Percentiles rank a stretch among this genome's conserved stretches.
Conservation (phyloP, 1,140 invertebrate species). For the Heliothis virescens region DNA sequence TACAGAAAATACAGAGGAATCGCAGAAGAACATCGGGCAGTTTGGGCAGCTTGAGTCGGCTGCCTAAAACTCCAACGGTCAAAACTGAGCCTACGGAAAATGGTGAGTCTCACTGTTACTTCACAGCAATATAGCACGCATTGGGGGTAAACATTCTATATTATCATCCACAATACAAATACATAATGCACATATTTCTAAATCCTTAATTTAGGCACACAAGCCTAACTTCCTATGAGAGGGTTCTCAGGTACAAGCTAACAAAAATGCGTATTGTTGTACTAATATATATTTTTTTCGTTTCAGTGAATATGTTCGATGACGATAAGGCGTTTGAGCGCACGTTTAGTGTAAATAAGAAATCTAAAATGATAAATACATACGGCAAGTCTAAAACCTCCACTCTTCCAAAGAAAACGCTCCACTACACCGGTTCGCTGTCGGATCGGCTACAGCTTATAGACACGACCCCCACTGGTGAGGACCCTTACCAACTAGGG, state of each 20-base stretch:
- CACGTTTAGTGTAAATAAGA: constrained; percentile 73
- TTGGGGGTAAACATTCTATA: too few relatives aligned
- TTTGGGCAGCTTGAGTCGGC: constrained; percentile 68
- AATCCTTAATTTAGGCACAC: too few relatives aligned
- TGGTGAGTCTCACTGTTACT: constrained; percentile 54
- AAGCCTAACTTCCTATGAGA: too few relatives aligned
- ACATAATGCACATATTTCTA: too few relatives aligned
- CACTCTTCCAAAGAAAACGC: constrained; percentile 59
- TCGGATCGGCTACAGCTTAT: constrained; percentile 76
- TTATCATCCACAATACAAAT: too few relatives aligned
- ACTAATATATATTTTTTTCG: background rate
- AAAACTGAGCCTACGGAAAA: constrained; percentile 64
- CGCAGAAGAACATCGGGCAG: constrained; percentile 64
- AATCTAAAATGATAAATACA: constrained; percentile 77
- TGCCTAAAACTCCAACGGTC: constrained; percentile 61
- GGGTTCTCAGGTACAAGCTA: too few relatives aligned
- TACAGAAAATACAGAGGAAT: constrained; percentile 74
- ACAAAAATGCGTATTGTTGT: too few relatives aligned
- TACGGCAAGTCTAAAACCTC: constrained; percentile 67
- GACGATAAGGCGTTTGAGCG: constrained; percentile 55
- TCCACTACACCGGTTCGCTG: constrained; percentile 71
- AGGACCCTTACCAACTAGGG: constrained; percentile 79
- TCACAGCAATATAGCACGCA: background rate
- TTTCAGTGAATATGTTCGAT: constrained; percentile 58
- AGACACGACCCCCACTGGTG: constrained; percentile 78